A percentile compares a stretch with the other conserved stretches of the same genome.
Evolutionary conservation across 2,113 vertebrate genomes (phyloP).

Genomic region (Platichthys flesus): DNA sequence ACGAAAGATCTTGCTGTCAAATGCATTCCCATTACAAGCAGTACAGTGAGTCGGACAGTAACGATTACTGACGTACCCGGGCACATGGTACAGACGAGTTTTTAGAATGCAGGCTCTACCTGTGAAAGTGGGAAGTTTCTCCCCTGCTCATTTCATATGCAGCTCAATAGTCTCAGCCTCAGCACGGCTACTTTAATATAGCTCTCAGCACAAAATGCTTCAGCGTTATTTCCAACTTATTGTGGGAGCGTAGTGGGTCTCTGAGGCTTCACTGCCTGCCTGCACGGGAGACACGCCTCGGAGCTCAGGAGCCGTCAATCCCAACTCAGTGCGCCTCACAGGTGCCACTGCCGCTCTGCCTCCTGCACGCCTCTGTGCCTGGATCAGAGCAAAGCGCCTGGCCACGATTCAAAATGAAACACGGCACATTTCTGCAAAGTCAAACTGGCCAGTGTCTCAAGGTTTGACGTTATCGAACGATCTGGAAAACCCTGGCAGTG

Average conservation of each 20-base stretch:
- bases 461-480: conserved; percentile 47
- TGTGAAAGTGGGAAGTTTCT: conserved; percentile 18
- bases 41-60: background rate
- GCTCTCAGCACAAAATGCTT: conserved; percentile 17
- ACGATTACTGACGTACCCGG: conserved; percentile 7
- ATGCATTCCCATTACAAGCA: background rate
- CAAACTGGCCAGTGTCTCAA: conserved; percentile 64
- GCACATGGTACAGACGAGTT: background rate
- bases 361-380: conserved; percentile 64
- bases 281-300: conserved; percentile 41
- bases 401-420: conserved; percentile 60
- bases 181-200: conserved; percentile 30
- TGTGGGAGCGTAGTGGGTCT: conserved; percentile 18
- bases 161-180: conserved; percentile 1
- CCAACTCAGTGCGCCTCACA: conserved; percentile 57
- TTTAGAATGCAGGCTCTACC: conserved; percentile 4
- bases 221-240: conserved; percentile 16
- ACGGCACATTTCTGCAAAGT: conserved; percentile 72
- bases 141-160: background rate
- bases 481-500: background rate
- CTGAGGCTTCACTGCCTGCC: conserved; percentile 41
- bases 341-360: conserved; percentile 63
- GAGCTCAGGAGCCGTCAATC: conserved; percentile 68
- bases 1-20: conserved; percentile 11
- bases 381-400: conserved; percentile 67